These are phyloP conservation scores for Dioctria rufipes DNA, from an alignment of 2,888 invertebrate genomes.

Conservation along the genomic window DNA sequence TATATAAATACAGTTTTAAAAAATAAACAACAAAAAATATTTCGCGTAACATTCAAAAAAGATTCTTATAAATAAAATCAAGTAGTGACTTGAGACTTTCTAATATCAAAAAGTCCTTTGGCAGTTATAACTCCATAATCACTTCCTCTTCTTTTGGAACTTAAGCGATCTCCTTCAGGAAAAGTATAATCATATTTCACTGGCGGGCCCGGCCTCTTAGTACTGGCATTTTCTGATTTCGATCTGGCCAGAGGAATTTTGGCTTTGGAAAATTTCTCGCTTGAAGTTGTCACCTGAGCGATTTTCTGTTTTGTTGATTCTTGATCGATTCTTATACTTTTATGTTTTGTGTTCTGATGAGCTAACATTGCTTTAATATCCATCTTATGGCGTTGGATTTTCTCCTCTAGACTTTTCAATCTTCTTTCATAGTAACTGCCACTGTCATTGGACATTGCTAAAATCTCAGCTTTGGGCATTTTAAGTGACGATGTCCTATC, in stretches of 20 bases:
- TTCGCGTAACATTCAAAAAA: constrained; percentile 28
- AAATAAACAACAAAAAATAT: constrained; percentile 45
- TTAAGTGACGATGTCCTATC: constrained; percentile 9
- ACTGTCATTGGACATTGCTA: constrained; percentile 55
- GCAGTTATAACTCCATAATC: constrained; percentile 42
- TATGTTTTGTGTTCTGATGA: constrained; percentile 16
- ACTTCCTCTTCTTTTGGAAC: constrained; percentile 9
- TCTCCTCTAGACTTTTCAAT: constrained; percentile 64
- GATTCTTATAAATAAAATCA: not conserved
- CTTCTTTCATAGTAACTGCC: constrained; percentile 64
- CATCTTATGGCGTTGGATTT: constrained; percentile 65
- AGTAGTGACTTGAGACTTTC: constrained; percentile 43
- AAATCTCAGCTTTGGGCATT: constrained; percentile 11
- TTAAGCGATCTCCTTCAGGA: constrained; percentile 27
- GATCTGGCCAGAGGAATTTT: constrained; percentile 24
- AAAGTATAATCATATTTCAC: constrained; percentile 40
- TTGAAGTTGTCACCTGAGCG: not conserved
- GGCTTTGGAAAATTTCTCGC: constrained; percentile 24
- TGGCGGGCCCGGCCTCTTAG: not conserved
- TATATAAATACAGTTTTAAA: constrained; percentile 22
- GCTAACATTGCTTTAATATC: constrained; percentile 64
- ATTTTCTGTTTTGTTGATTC: constrained; percentile 11
- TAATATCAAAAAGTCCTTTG: constrained; percentile 39
- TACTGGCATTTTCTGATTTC: constrained; percentile 37
- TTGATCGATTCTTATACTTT: not conserved